These are phyloP conservation scores for Iphiclides podalirius DNA, from an alignment of 2,888 invertebrate species.

Conservation along the genomic window DNA sequence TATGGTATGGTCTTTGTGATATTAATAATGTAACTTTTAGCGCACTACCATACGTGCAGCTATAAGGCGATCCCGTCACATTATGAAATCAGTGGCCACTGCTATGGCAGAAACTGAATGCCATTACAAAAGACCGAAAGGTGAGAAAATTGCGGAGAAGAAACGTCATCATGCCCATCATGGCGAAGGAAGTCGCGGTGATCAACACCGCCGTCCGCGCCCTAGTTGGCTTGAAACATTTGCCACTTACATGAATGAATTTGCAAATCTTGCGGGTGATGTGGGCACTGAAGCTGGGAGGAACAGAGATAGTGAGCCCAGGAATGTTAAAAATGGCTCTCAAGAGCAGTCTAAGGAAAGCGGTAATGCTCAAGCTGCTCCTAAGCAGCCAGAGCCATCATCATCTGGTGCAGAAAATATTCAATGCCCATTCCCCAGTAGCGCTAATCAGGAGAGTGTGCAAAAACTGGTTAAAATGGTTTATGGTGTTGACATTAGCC, in stretches of 20 bases:
- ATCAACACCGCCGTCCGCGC: constrained; percentile 41
- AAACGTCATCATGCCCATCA: constrained; percentile 40
- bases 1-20: too few species aligned
- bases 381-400: constrained; percentile 22
- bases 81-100: constrained; percentile 51
- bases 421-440: constrained; percentile 29
- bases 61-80: constrained; percentile 59
- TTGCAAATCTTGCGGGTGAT: constrained; percentile 72
- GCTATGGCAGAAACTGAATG: constrained; percentile 39
- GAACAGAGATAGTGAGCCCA: constrained; percentile 31
- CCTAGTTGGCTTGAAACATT: constrained; percentile 72
- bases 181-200: constrained; percentile 31
- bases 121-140: constrained; percentile 45
- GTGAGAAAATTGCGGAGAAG: constrained; percentile 44
- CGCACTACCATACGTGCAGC: constrained; percentile 54
- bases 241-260: constrained; percentile 74
- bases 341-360: constrained; percentile 22
- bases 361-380: constrained; percentile 25
- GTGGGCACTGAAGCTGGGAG: constrained; percentile 38
- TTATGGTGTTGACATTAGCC: neutral
- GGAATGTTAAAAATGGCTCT: constrained; percentile 20
- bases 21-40: constrained; percentile 45
- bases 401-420: constrained; percentile 6
- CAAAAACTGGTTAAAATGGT: constrained; percentile 32
- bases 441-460: constrained; percentile 30